These are phyloP conservation scores for Caenorhabditis latens DNA, from an alignment of 1,140 invertebrate species.

Conservation along the genomic window DNA sequence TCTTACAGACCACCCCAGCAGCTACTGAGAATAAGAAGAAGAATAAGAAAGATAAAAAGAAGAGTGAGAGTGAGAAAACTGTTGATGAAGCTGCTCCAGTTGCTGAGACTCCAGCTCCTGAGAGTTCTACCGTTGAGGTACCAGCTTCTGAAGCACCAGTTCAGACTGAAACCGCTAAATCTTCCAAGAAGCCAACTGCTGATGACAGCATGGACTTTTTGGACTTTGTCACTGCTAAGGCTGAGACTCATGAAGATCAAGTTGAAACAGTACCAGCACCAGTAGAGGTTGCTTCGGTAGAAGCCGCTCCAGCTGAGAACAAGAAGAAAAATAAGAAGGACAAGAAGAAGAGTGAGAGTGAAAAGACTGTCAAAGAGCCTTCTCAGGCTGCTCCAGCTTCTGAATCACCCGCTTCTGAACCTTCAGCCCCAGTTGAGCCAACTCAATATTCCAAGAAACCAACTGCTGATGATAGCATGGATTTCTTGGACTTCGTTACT, in stretches of 20 bases:
- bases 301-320: neutral
- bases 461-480: constrained; percentile 48
- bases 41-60: constrained; percentile 41
- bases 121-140: neutral
- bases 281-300: neutral
- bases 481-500: constrained; percentile 56
- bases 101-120: neutral
- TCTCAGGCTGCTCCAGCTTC: neutral
- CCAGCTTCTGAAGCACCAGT: neutral
- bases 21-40: constrained; percentile 29
- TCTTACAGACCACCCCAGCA: constrained; percentile 19
- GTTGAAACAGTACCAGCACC: neutral
- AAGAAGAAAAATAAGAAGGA: constrained; percentile 47
- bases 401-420: neutral
- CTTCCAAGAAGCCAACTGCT: constrained; percentile 34
- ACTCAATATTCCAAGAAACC: neutral
- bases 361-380: neutral
- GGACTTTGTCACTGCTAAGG: constrained; percentile 53
- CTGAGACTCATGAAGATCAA: constrained; percentile 5
- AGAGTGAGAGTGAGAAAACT: constrained; percentile 41
- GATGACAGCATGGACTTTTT: constrained; percentile 58
- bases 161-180: neutral
- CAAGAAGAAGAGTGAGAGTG: constrained; percentile 29
- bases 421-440: neutral
- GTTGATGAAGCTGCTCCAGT: neutral